phyloP scores from a whole-genome alignment of 2,797 vertebrate species.

The Micromesistius poutassou region DNA sequence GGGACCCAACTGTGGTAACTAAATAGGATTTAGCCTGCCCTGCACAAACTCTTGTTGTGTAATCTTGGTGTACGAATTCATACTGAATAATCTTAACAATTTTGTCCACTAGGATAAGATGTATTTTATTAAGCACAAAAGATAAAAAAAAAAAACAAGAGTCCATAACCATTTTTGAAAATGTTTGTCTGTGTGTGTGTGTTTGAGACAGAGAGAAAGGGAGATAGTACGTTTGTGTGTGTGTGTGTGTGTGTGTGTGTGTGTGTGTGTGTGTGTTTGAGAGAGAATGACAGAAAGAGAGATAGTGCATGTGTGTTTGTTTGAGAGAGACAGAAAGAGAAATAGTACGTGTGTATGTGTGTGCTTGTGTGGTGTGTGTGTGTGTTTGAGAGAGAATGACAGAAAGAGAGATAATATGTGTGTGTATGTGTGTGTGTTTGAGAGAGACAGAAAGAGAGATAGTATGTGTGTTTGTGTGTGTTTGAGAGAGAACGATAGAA shows the following conservation, averaged over 20 bases:
- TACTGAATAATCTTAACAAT: background rate
- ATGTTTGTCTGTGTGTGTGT: too few species aligned
- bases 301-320: background rate
- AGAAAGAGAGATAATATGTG: background rate
- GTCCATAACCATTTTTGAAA: too few species aligned
- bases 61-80: slow-evolving; percentile 19
- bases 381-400: too few species aligned
- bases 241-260: background rate
- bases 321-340: too few species aligned
- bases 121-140: background rate
- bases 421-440: too few species aligned
- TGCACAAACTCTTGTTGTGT: background rate
- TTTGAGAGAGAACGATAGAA: background rate
- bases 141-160: too few species aligned
- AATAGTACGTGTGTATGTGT: too few species aligned
- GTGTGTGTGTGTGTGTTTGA: too few species aligned
- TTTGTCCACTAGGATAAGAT: background rate
- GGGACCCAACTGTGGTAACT: slow-evolving; percentile 8
- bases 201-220: too few species aligned
- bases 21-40: background rate
- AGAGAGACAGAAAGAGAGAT: too few species aligned
- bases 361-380: too few species aligned
- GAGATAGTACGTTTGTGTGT: background rate
- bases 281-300: too few species aligned
- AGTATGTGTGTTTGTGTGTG: background rate